Evolutionary conservation across 1,140 invertebrate species (phyloP).

Genomic region (Cherax destructor): DNA sequence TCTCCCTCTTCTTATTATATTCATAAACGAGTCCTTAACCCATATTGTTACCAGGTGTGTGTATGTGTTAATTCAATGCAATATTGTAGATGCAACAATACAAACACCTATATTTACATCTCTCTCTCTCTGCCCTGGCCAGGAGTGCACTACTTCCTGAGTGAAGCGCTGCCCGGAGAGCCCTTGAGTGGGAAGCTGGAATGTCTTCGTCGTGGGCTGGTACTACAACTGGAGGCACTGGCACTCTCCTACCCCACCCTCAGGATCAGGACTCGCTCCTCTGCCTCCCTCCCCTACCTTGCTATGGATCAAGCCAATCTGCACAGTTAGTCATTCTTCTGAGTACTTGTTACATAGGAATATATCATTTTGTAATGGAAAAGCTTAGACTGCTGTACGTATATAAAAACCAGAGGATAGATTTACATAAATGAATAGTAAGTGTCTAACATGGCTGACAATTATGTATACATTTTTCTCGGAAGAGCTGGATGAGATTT

Average conservation of each 20-base stretch:
- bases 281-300: conserved; percentile 6
- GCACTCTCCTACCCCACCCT: conserved; percentile 32
- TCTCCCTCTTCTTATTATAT: too few relatives aligned
- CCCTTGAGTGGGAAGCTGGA: conserved; percentile 29
- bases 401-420: too few relatives aligned
- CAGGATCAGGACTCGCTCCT: background rate
- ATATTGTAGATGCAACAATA: background rate
- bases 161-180: conserved; percentile 32
- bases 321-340: background rate
- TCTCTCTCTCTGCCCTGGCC: background rate
- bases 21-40: too few relatives aligned
- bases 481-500: too few relatives aligned
- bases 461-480: too few relatives aligned
- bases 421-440: too few relatives aligned
- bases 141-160: conserved; percentile 54
- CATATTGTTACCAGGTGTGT: too few relatives aligned
- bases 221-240: conserved; percentile 47
- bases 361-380: too few relatives aligned
- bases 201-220: conserved; percentile 36
- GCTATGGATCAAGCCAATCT: background rate
- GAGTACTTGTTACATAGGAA: too few relatives aligned
- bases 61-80: too few relatives aligned
- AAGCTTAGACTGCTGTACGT: too few relatives aligned
- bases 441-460: too few relatives aligned
- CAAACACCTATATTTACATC: background rate